Percentiles rank a stretch among this genome's conserved stretches.
These are phyloP conservation scores for Allygus modestus DNA, from an alignment of 2,888 invertebrate genomes.

Conservation along the genomic window DNA sequence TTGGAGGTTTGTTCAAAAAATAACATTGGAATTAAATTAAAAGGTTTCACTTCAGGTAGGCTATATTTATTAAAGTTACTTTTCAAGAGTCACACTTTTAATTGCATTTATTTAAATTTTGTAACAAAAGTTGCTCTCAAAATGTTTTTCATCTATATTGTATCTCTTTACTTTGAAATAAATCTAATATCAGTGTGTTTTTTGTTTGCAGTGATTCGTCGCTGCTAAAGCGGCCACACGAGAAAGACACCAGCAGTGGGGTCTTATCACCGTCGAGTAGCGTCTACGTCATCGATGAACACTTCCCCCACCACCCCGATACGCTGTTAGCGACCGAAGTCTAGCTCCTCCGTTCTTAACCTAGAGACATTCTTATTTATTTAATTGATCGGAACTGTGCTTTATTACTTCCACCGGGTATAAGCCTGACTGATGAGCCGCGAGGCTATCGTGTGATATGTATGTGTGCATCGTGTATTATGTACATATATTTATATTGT, in stretches of 20 bases:
- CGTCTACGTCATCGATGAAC: conserved; percentile 87
- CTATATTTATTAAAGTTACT: too few relatives aligned
- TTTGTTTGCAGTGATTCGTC: conserved; percentile 80
- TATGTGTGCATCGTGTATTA: conserved; percentile 65
- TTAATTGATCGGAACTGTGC: conserved; percentile 60
- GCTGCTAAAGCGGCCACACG: conserved; percentile 83
- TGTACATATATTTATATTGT: conserved; percentile 65
- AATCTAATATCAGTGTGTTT: not conserved
- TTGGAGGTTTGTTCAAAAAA: too few relatives aligned
- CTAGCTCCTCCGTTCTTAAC: conserved; percentile 75
- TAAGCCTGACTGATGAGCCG: conserved; percentile 35
- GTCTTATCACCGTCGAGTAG: conserved; percentile 72
- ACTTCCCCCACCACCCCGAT: conserved; percentile 75
- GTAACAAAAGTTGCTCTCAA: too few relatives aligned
- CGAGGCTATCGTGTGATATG: conserved; percentile 52
- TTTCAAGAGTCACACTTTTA: too few relatives aligned
- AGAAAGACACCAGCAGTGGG: conserved; percentile 77
- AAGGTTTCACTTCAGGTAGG: too few relatives aligned
- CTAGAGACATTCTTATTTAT: conserved; percentile 53
- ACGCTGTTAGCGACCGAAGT: conserved; percentile 84
- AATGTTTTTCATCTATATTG: too few relatives aligned
- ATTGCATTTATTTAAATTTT: too few relatives aligned
- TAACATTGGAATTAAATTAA: too few relatives aligned
- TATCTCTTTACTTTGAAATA: too few relatives aligned
- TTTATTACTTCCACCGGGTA: conserved; percentile 36